These are phyloP conservation scores for Tanytarsus gracilentus DNA, from an alignment of 2,888 invertebrate genomes.

Conservation along the genomic window DNA sequence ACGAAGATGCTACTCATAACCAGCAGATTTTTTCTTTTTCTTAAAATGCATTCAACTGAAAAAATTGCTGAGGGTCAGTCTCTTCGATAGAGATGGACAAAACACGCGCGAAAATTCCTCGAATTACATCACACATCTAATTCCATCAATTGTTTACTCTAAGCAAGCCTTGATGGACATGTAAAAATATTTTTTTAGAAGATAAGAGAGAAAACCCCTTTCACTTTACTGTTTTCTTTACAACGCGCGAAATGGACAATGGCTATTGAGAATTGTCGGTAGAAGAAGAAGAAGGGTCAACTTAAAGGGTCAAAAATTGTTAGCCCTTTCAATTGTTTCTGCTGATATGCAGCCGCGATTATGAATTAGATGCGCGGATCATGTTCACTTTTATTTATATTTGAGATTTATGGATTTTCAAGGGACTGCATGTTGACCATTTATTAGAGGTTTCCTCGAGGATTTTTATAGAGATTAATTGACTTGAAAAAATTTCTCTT, in stretches of 20 bases:
- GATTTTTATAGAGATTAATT: slow-evolving; percentile 19
- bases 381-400: slow-evolving; percentile 15
- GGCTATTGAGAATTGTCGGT: not conserved
- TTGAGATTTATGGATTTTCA: slow-evolving; percentile 19
- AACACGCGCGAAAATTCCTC: slow-evolving; percentile 24
- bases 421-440: not conserved
- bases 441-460: slow-evolving; percentile 11
- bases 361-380: not conserved
- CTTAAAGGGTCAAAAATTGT: slow-evolving; percentile 16
- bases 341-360: not conserved
- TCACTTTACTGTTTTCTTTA: not conserved
- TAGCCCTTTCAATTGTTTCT: slow-evolving; percentile 6
- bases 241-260: slow-evolving; percentile 4
- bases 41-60: slow-evolving; percentile 17
- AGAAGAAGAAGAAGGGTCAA: slow-evolving; percentile 12
- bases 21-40: not conserved
- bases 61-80: slow-evolving; percentile 9
- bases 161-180: not conserved
- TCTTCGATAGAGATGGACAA: slow-evolving; percentile 1
- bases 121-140: slow-evolving; percentile 13
- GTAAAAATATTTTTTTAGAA: not conserved
- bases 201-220: not conserved
- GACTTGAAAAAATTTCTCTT: slow-evolving; percentile 4
- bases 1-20: not conserved
- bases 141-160: slow-evolving; percentile 14